These are phyloP conservation scores for Agelastica alni DNA, from an alignment of 2,888 invertebrate genomes.

Conservation along the genomic window DNA sequence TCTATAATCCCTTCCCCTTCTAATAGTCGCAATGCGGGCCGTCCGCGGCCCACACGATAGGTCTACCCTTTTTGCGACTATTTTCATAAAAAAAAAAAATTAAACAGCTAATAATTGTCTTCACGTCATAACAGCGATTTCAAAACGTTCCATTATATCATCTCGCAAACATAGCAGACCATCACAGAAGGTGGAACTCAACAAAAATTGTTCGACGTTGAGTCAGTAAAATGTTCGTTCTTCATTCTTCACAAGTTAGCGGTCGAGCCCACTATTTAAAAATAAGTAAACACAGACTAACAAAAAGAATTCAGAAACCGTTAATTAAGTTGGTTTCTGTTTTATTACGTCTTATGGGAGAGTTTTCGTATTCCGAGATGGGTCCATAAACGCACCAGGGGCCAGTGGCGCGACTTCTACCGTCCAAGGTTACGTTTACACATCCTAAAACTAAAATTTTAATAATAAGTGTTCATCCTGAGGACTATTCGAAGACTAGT, in stretches of 20 bases:
- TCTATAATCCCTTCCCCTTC: too few relatives aligned
- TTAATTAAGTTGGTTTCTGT: conserved; percentile 25
- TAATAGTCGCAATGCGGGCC: too few relatives aligned
- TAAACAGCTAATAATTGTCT: too few relatives aligned
- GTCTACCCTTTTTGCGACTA: too few relatives aligned
- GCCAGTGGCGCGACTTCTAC: not conserved
- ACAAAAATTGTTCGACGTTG: conserved; percentile 1
- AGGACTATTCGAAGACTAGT: too few relatives aligned
- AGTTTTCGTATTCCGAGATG: conserved; percentile 15
- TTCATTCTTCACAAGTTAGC: conserved; percentile 11
- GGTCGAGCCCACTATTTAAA: conserved; percentile 19
- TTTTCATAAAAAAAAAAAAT: too few relatives aligned
- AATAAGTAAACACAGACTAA: conserved; percentile 17
- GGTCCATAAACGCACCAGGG: not conserved
- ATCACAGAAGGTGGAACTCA: not conserved
- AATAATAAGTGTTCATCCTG: too few relatives aligned
- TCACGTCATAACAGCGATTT: too few relatives aligned
- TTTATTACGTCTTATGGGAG: conserved; percentile 12
- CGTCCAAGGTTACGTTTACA: not conserved
- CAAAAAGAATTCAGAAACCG: conserved; percentile 24
- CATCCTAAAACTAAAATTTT: too few relatives aligned
- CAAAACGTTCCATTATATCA: conserved; percentile 8
- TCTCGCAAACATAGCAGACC: conserved; percentile 3
- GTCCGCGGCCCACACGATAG: too few relatives aligned
- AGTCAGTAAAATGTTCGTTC: conserved; percentile 11